A percentile compares a stretch with the other conserved stretches of the same genome.
Evolutionary conservation across 2,113 vertebrate species (phyloP).

Genomic region (Malurus cyaneus): DNA sequence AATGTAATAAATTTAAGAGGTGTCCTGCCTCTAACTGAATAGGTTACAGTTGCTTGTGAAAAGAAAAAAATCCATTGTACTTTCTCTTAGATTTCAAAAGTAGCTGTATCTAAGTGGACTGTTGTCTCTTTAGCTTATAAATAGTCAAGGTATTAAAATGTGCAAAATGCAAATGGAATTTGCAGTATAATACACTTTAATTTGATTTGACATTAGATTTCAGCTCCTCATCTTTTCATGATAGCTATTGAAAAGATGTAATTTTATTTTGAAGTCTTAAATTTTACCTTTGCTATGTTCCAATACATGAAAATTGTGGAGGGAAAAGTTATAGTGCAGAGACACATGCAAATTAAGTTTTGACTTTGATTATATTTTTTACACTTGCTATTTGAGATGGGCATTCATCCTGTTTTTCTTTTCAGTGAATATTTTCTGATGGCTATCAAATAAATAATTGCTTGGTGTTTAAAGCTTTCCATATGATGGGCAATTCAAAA

Average conservation of each 20-base stretch:
- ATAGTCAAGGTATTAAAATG: constrained; percentile 12
- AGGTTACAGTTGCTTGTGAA: accelerated
- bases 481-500: constrained; percentile 48
- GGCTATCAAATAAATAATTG: constrained; percentile 74
- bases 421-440: constrained; percentile 55
- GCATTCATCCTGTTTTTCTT: constrained; percentile 51
- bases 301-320: constrained; percentile 57
- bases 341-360: constrained; percentile 80
- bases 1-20: not conserved
- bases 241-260: constrained; percentile 62
- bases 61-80: not conserved
- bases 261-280: constrained; percentile 73
- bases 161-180: constrained; percentile 34
- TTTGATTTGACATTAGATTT: constrained; percentile 60
- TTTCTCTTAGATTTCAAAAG: not conserved
- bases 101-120: not conserved
- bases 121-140: not conserved
- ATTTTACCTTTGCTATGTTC: constrained; percentile 64
- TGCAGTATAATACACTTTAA: constrained; percentile 43
- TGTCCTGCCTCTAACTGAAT: not conserved
- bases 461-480: constrained; percentile 68
- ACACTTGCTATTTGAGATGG: constrained; percentile 29
- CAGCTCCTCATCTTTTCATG: constrained; percentile 46
- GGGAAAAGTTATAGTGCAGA: constrained; percentile 53
- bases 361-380: constrained; percentile 71